Evolutionary conservation across 1,140 invertebrate genomes (phyloP), one percentile per base, ranked within the genome.

Genomic region (Bombyx mandarina): DNA sequence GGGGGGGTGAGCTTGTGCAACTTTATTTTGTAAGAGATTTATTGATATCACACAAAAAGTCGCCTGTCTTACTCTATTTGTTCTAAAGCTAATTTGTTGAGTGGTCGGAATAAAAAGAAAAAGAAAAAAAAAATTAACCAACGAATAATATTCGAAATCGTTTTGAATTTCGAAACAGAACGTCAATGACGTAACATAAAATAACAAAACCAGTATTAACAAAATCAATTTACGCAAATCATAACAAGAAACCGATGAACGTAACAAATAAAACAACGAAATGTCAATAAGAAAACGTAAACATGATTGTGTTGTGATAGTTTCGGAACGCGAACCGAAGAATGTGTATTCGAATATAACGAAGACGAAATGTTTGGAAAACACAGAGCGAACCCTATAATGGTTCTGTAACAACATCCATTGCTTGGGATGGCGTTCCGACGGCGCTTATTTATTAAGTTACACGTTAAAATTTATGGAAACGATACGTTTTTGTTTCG

Each of bases 261-360:
- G 65, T 63, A 67, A 72, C 60, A 70, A 65, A 75, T 71, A 66
- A 70, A 63, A 42, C 43, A 42, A 12, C 1, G 8, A 49, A 49
- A 56, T 49, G 10, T 56, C 43, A 56, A 69, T 55, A 65, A 67
- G 66, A 74, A 71, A 72, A 73, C 73, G 73, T 78, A 83, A 83
- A 84, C 80, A 83, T 42, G 76, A 77, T 84, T 75, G 76, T 83
- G 83, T 84, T 85, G 82, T 85, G 72, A 83, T 82, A 85, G 79
- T 76, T 77, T 61, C 73, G 66, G 71, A 75, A 78, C 73, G 75
- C 77, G 75, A 84, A 83, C 77, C 77, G 69, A 84, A 78, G 81
- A 83, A 85, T 78, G 62, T 66, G 62, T 71, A 66, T 69, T 72
- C 70, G 63, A 61, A 72, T 61, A 47, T 48, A 58, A 57, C 54